Conservation (phyloP, 2,888 invertebrate species). For the Adineta ricciae region DNA sequence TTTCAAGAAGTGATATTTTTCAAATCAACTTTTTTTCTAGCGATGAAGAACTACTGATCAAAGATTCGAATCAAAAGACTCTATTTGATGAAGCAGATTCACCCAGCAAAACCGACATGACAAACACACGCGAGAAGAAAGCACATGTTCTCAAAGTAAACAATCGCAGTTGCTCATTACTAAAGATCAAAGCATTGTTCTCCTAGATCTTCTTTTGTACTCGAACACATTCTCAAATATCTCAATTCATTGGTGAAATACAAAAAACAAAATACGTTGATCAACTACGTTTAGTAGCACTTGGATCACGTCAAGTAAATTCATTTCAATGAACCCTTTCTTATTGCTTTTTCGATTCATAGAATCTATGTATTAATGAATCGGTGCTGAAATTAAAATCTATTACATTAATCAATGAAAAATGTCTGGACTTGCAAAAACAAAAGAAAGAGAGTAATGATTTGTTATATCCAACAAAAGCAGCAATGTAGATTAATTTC, state of each 20-base stretch:
- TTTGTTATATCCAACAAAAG: conserved; percentile 13
- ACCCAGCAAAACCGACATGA: not conserved
- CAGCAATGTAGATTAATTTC: conserved; percentile 17
- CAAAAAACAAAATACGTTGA: conserved; percentile 65
- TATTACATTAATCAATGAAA: conserved; percentile 73
- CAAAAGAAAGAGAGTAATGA: conserved; percentile 53
- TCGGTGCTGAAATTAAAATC: conserved; percentile 64
- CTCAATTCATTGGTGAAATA: conserved; percentile 86
- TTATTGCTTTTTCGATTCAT: not conserved
- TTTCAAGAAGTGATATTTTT: too few relatives aligned
- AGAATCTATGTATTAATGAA: conserved; percentile 75
- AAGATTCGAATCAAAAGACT: not conserved
- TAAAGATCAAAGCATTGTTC: conserved; percentile 24
- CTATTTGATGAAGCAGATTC: not conserved
- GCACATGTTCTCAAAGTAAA: conserved; percentile 4
- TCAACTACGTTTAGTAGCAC: conserved; percentile 64
- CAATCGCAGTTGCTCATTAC: not conserved
- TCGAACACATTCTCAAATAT: conserved; percentile 87
- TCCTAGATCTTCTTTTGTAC: conserved; percentile 76
- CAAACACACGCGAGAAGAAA: not conserved
- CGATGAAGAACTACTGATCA: not conserved
- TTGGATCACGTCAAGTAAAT: conserved; percentile 69
- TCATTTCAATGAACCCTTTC: not conserved
- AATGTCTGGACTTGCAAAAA: conserved; percentile 46
- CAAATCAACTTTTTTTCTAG: too few relatives aligned